Base-by-base conservation (phyloP, 2,888 invertebrate species). In the Seira sanloemensis region DNA sequence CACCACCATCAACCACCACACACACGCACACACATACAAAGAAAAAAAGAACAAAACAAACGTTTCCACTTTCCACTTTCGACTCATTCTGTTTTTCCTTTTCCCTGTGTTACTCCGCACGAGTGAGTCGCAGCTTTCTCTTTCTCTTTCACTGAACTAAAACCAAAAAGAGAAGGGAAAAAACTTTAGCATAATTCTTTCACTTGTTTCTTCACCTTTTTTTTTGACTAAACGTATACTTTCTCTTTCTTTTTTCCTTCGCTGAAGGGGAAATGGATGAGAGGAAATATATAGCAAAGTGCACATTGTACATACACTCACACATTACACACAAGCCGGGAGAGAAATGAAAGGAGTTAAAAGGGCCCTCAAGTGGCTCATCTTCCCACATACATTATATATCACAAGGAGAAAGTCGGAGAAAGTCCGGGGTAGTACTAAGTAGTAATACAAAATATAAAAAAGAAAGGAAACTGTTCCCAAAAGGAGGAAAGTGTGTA, bases 311-410 rank as follows among this genome's bases (percentile, higher is more conserved):
- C n/a, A n/a, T n/a, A n/a, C n/a, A n/a, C n/a, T n/a, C n/a, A n/a
- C n/a, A n/a, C n/a, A n/a, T n/a, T n/a, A n/a, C n/a, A n/a, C n/a
- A n/a, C n/a, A n/a, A n/a, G n/a, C n/a, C n/a, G n/a, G 18, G 24
- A 76, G 50, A 73, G 58, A 68, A 73, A 75, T 67, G 62, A 69
- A 69, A 71, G 58, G 67, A 80, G 80, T 67, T 80, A 80, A 80
- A 81, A 81, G 81, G 75, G 71, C 81, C 65, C 81, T 81, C 81
- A 75, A 81, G 75, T 81, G 81, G 81, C 81, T 75, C 81, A 81
- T 81, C 69, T 81, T n/a, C 81, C 62, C 81, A 81, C 75, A 81
- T 81, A 75, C 69, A 81, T 81, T 81, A 81, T 81, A 62, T 75
- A 80, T 80, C 58, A 74, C 16, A 67, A n/a, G n/a, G 26, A 79